A percentile compares a stretch with the other conserved stretches of the same genome.
These are phyloP conservation scores for Clamator glandarius DNA, from an alignment of 2,797 vertebrate genomes.

Conservation along the genomic window DNA sequence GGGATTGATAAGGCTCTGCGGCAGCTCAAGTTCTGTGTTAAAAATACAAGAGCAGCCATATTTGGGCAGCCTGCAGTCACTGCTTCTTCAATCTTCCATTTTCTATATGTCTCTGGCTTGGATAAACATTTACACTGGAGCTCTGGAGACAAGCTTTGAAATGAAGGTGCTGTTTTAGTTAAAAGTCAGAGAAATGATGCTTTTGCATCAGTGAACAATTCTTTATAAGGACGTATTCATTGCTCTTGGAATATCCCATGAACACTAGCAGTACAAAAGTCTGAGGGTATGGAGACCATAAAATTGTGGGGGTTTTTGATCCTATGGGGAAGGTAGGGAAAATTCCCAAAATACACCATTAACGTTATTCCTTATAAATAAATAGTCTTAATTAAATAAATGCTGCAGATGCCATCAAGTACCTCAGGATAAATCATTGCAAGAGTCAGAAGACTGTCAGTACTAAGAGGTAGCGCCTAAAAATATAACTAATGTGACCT, in stretches of 20 bases:
- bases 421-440: background rate
- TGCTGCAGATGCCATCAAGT: background rate
- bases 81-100: background rate
- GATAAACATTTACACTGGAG: constrained; percentile 59
- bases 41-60: constrained; percentile 15
- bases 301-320: background rate
- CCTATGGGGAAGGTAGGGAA: background rate
- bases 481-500: background rate
- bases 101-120: constrained; percentile 9
- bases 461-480: background rate
- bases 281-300: background rate
- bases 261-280: background rate
- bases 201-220: constrained; percentile 5
- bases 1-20: constrained; percentile 1
- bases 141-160: constrained; percentile 24
- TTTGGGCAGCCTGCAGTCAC: constrained; percentile 16
- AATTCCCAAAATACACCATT: background rate
- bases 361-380: background rate
- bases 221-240: background rate
- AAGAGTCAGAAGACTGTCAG: background rate
- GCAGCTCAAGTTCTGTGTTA: background rate
- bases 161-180: constrained; percentile 45
- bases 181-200: constrained; percentile 17
- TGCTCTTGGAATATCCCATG: background rate
- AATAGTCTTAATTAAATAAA: background rate